Evolutionary conservation across 2,888 invertebrate genomes (phyloP), one percentile per base, ranked within the genome.

Genomic region (Mesochorus sp.): DNA sequence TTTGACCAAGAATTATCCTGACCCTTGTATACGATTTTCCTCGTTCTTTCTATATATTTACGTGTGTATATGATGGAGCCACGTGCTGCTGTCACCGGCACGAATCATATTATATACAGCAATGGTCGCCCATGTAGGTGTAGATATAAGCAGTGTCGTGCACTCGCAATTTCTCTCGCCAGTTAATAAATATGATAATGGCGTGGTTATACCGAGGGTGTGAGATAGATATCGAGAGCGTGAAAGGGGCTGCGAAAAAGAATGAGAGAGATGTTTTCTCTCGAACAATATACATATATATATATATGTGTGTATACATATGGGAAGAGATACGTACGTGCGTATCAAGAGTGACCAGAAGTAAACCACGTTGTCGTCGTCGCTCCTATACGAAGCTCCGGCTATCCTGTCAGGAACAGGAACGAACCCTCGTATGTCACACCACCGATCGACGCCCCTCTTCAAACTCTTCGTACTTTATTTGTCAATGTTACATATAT

Each of bases 121-220:
- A 88, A 89, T 89, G 87, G 87, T 49, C 37, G 51, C 85, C 84
- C 79, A 76, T 79, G 88, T 88, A 87, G 89, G 90, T 90, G 88
- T 88, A 86, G 86, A 87, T 89, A 88, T 90, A 89, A 89, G 86
- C 86, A 85, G 84, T 61, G 80, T 81, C 83, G 83, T 78, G 85
- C 87, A 64, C 44, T 28, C 53, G 66, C 55, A 24, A 55, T 26
- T 34, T 44, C 39, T 42, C 55, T 44, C 55, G n/a, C 64, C 89
- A 88, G 89, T 90, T 91, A 90, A 91, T 90, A 90, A 90, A 90
- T 91, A 91, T 91, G 90, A 90, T 91, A 91, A 91, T 91, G 85
- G 87, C 85, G 85, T 80, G 82, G 51, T n/a, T 31, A 76, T 80
- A 73, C 79, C 76, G 78, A 53, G 62, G 64, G 71, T 64, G 51